These are phyloP conservation scores for Drosophila oshimai DNA, from an alignment of 1,140 invertebrate species.

Conservation along the genomic window DNA sequence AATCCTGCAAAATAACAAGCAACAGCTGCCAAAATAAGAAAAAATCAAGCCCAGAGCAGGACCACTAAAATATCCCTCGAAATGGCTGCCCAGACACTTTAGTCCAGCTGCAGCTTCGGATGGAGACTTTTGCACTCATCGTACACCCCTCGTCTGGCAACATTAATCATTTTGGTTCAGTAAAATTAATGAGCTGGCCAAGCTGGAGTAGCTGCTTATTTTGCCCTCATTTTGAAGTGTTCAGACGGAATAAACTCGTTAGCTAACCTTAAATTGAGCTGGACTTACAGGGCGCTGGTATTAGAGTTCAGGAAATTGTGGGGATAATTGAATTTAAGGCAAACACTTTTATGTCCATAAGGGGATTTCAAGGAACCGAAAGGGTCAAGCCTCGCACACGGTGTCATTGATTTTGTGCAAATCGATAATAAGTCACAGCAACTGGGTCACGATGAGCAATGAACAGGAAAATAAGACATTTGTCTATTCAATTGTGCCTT, in stretches of 20 bases:
- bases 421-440: slow-evolving; percentile 13
- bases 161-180: slow-evolving; percentile 43
- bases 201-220: slow-evolving; percentile 8
- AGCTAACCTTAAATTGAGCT: slow-evolving; percentile 23
- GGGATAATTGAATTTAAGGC: slow-evolving; percentile 5
- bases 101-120: neutral
- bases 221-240: slow-evolving; percentile 23
- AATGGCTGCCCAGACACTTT: slow-evolving; percentile 25
- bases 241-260: slow-evolving; percentile 13
- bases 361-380: neutral
- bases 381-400: slow-evolving; percentile 21
- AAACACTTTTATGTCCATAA: slow-evolving; percentile 10
- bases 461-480: slow-evolving; percentile 6
- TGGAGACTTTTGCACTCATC: slow-evolving; percentile 8
- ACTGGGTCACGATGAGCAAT: slow-evolving; percentile 27
- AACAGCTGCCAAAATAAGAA: slow-evolving; percentile 46
- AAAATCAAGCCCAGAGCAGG: slow-evolving; percentile 22
- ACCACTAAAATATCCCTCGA: slow-evolving; percentile 20
- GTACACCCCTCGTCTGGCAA: neutral
- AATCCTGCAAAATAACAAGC: slow-evolving; percentile 31
- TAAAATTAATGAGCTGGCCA: slow-evolving; percentile 34
- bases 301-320: neutral
- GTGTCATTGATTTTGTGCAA: slow-evolving; percentile 34
- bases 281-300: neutral
- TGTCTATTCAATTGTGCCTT: slow-evolving; percentile 10